Base-by-base conservation (phyloP, 2,113 vertebrate species). In the Pelvicachromis taeniatus region DNA sequence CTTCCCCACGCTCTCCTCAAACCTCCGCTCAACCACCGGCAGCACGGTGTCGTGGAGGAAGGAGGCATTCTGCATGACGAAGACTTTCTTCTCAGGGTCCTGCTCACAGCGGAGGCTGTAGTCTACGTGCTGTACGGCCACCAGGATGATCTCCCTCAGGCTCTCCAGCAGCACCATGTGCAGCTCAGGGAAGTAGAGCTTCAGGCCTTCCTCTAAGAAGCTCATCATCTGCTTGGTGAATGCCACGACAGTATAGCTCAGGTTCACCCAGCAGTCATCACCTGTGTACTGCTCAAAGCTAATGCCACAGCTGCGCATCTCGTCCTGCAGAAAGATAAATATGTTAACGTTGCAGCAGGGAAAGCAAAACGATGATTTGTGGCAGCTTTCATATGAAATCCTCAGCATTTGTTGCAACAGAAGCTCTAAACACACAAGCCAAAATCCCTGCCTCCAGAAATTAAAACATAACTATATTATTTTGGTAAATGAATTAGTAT, bases 171-270 rank as follows among this genome's bases (percentile, higher is more conserved):
- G 97, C 78, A 99, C 98, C 98, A 98, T 98, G 95, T 99, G 99
- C 88, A 99, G 95, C 93, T 99, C 98, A 0, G 98, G 97, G 83
- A 98, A 98, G 87, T 99, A 99, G 38, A 99, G 97, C 93, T 98
- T 98, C 87, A 99, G 94, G 0, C 98, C 99, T 84, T 99, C 99
- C 84, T 99, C 99, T 95, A 99, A 85, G 93, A 99, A 99, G 88
- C 96, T 97, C 98, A 99, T 98, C 90, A 98, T 97, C 96, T 99
- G 99, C 93, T 99, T 99, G 23, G 97, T 99, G 94, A 99, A 99
- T 77, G 98, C 98, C 77, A 99, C 98, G 4, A 99, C 91, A 0
- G 99, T 99, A 94, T 99, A 99, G 94, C 99, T 99, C 55, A 99
- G 96, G 95, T 99, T 99, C 88, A 99, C 98, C 99, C 99, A 99